These are phyloP conservation scores for Tadarida brasiliensis DNA, from an alignment of 2,797 vertebrate genomes.

Conservation along the genomic window DNA sequence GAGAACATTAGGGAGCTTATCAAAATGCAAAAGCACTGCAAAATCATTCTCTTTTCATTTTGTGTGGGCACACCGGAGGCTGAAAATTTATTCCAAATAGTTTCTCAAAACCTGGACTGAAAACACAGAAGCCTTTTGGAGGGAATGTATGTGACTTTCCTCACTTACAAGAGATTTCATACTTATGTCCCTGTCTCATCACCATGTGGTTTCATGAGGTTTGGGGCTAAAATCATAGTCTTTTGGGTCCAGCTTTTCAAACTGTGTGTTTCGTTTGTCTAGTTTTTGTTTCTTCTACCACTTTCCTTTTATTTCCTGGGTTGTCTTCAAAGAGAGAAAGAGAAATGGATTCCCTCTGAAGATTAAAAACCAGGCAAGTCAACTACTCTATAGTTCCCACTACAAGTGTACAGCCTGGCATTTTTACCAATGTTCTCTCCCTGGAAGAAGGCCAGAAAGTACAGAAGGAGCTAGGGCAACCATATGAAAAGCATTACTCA, in stretches of 20 bases:
- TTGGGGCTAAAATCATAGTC: background rate
- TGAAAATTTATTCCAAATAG: background rate
- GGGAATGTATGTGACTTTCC: background rate
- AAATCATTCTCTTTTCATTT: background rate
- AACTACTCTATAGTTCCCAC: background rate
- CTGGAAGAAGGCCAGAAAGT: background rate
- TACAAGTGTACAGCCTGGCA: background rate
- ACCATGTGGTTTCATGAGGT: background rate
- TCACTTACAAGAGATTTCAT: background rate
- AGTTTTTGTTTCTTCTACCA: background rate
- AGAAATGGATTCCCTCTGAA: background rate
- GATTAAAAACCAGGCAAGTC: background rate
- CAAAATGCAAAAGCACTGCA: background rate
- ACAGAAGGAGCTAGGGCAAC: background rate
- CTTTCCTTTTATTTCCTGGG: constrained; percentile 20
- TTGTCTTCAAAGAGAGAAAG: constrained; percentile 2
- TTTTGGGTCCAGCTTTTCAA: background rate
- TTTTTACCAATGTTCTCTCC: background rate
- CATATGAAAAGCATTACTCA: background rate
- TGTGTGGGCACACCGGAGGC: constrained; percentile 19
- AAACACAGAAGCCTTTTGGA: background rate
- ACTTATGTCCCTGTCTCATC: background rate
- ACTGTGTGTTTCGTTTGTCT: background rate
- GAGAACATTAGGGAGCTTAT: constrained; percentile 1
- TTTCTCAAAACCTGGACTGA: constrained; percentile 23